These are phyloP conservation scores for Sigmodon hispidus DNA, from an alignment of 2,113 vertebrate species.

Conservation along the genomic window DNA sequence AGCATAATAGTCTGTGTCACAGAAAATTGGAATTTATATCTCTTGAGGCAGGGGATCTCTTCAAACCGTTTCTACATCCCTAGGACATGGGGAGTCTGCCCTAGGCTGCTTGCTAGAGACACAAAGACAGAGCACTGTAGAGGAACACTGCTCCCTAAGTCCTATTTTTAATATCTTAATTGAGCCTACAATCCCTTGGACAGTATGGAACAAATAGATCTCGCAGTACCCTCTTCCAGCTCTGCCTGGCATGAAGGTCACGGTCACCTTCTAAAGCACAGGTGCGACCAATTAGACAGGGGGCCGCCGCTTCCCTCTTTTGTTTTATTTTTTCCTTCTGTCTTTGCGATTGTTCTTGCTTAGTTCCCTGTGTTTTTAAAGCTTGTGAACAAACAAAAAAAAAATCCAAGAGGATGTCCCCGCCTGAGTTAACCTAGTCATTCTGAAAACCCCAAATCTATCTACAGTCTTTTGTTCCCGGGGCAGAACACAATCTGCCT, in stretches of 20 bases:
- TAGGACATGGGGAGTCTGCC: rapidly evolving
- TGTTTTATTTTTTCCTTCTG: too few relatives aligned
- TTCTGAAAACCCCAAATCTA: not conserved
- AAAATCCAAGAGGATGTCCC: not conserved
- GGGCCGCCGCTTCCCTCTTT: not conserved
- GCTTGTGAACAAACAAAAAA: not conserved
- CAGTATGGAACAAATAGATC: not conserved
- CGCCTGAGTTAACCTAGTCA: not conserved
- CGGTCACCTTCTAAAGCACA: not conserved
- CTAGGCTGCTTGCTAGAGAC: not conserved
- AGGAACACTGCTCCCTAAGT: rapidly evolving
- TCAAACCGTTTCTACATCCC: not conserved
- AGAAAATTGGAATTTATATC: slow-evolving; percentile 69
- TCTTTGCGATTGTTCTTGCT: not conserved
- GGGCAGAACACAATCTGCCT: not conserved
- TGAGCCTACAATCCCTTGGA: not conserved
- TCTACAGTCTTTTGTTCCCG: not conserved
- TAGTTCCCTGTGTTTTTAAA: not conserved
- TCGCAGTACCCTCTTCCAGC: rapidly evolving
- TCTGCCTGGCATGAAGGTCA: not conserved
- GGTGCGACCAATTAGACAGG: not conserved
- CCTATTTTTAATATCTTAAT: slow-evolving; percentile 5
- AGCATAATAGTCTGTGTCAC: slow-evolving; percentile 56
- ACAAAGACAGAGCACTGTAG: rapidly evolving
- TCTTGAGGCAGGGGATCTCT: slow-evolving; percentile 34